Evolutionary conservation across 2,797 vertebrate genomes (phyloP).

Genomic region (Chrysolophus pictus): DNA sequence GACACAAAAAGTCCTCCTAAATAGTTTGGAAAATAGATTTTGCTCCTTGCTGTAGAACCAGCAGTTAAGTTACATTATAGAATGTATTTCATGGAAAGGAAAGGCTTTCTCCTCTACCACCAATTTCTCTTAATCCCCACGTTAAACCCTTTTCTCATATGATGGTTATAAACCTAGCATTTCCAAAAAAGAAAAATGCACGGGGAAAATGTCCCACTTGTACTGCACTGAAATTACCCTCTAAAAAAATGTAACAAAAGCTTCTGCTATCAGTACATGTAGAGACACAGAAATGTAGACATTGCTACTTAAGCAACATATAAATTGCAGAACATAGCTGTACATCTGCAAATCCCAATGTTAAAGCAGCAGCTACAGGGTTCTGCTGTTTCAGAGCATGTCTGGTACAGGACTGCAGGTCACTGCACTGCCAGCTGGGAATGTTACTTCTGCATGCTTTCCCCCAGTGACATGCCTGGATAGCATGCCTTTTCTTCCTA

Average conservation of each 20-base stretch:
- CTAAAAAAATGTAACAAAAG: constrained; percentile 53
- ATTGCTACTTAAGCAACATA: background rate
- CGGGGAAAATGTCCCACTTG: background rate
- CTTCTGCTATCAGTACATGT: background rate
- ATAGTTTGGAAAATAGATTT: constrained; percentile 51
- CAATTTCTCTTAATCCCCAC: background rate
- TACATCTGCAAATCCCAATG: constrained; percentile 49
- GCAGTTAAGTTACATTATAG: constrained; percentile 37
- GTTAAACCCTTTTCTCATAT: constrained; percentile 27
- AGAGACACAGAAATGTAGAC: background rate
- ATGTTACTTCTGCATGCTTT: constrained; percentile 22
- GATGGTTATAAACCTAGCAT: constrained; percentile 28
- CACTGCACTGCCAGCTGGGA: background rate
- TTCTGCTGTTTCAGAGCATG: constrained; percentile 1
- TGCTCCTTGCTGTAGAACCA: constrained; percentile 43
- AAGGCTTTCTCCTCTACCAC: background rate
- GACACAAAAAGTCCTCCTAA: constrained; percentile 26
- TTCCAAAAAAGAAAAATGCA: constrained; percentile 31
- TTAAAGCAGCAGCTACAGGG: constrained; percentile 48
- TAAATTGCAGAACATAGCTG: constrained; percentile 32
- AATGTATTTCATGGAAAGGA: constrained; percentile 55
- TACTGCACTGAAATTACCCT: background rate
- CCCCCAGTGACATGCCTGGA: background rate
- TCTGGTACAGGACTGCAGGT: constrained; percentile 5
- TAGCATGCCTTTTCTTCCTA: background rate